phyloP scores from a whole-genome alignment of 2,113 vertebrate genomes.

The Cacatua alba region DNA sequence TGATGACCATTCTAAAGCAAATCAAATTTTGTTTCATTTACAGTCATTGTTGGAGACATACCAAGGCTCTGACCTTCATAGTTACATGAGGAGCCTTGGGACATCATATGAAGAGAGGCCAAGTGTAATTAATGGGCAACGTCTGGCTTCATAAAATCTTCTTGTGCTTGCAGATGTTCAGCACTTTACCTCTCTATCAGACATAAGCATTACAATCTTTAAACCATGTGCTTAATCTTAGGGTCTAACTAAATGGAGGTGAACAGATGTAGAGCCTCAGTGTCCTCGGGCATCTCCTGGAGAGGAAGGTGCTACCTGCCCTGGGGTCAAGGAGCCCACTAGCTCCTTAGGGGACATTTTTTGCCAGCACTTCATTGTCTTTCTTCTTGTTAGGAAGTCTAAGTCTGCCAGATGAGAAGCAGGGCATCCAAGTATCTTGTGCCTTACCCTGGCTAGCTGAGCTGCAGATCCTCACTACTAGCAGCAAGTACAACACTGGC shows the following conservation, averaged over 20 bases:
- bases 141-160: conserved; percentile 23
- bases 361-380: background rate
- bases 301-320: background rate
- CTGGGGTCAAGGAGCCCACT: background rate
- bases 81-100: background rate
- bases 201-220: background rate
- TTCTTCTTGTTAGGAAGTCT: background rate
- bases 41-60: background rate
- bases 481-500: background rate
- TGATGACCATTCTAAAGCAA: background rate
- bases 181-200: background rate
- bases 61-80: background rate
- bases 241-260: background rate
- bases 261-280: background rate
- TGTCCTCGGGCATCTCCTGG: background rate
- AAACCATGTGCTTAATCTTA: background rate
- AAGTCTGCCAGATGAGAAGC: background rate
- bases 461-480: background rate
- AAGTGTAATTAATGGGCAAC: background rate
- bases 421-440: background rate
- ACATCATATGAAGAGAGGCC: background rate
- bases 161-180: background rate
- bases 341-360: background rate
- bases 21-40: background rate
- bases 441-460: background rate